Evolutionary conservation across 2,113 vertebrate species (phyloP).

Genomic region (Tetrao urogallus): DNA sequence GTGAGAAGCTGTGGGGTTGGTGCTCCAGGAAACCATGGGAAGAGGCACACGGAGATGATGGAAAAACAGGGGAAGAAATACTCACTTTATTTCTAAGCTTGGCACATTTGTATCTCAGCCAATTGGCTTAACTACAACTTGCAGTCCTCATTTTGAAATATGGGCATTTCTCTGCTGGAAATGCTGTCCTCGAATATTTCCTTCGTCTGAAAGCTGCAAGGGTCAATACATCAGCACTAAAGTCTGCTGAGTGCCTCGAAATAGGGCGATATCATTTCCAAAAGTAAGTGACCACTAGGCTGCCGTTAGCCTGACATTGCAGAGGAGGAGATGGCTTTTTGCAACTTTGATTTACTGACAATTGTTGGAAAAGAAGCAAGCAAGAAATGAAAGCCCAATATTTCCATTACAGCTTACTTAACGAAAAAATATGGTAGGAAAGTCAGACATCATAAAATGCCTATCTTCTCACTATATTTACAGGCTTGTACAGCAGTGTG

Average conservation of each 20-base stretch:
- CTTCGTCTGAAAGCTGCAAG: slow-evolving; percentile 1
- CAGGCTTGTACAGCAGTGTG: slow-evolving; percentile 14
- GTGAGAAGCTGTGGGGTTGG: background rate
- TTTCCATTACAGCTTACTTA: slow-evolving; percentile 62
- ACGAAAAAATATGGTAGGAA: slow-evolving; percentile 54
- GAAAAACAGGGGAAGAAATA: slow-evolving; percentile 8
- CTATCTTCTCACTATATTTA: slow-evolving; percentile 43
- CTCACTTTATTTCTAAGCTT: background rate
- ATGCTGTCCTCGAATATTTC: slow-evolving; percentile 24
- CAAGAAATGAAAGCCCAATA: slow-evolving; percentile 65
- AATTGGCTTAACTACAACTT: background rate
- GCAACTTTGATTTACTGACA: slow-evolving; percentile 72
- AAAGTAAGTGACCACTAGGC: slow-evolving; percentile 26
- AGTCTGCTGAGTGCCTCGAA: slow-evolving; percentile 48
- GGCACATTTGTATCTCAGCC: background rate
- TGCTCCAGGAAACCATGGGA: background rate
- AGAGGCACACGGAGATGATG: fast-evolving
- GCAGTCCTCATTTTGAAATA: slow-evolving; percentile 8
- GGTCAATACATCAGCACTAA: slow-evolving; percentile 40
- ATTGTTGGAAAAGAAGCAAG: slow-evolving; percentile 64
- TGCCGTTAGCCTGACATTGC: background rate
- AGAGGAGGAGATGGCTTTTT: slow-evolving; percentile 31
- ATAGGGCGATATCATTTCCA: slow-evolving; percentile 12
- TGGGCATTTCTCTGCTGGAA: slow-evolving; percentile 35
- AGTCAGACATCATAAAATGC: slow-evolving; percentile 56